Evolutionary conservation across 2,888 invertebrate genomes (phyloP).

Genomic region (Trichacis sp.): DNA sequence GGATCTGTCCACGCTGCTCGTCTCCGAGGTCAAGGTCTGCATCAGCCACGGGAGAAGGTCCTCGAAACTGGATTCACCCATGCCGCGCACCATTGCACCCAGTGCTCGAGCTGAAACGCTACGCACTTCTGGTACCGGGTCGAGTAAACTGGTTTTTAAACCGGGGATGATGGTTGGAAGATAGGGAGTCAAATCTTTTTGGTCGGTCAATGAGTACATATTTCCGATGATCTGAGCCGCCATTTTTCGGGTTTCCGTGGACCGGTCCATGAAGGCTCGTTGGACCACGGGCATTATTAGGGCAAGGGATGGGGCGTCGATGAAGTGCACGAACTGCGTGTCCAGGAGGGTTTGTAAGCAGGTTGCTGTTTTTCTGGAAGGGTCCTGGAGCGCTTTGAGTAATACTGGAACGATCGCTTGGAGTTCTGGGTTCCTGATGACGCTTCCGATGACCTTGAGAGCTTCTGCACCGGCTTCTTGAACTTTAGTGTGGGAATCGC

Average conservation of each 20-base stretch:
- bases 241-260: conserved; percentile 98
- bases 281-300: conserved; percentile 99
- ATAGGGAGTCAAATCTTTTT: conserved; percentile 97
- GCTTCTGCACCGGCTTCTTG: conserved; percentile 98
- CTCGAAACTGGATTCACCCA: conserved; percentile 96
- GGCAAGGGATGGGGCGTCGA: conserved; percentile 97
- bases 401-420: conserved; percentile 91
- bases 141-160: conserved; percentile 92
- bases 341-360: conserved; percentile 95
- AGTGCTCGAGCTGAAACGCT: conserved; percentile 95
- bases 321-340: conserved; percentile 98
- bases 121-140: conserved; percentile 97
- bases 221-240: conserved; percentile 99
- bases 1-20: conserved; percentile 93
- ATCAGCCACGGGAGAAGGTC: conserved; percentile 98
- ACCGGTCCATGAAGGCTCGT: conserved; percentile 96
- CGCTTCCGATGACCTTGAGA: conserved; percentile 94
- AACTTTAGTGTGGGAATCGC: conserved; percentile 97
- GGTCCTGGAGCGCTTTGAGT: conserved; percentile 93
- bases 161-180: conserved; percentile 97
- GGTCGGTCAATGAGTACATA: conserved; percentile 99
- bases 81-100: conserved; percentile 97
- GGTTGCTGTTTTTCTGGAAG: conserved; percentile 91
- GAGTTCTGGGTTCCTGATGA: conserved; percentile 98
- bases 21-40: conserved; percentile 95